These are phyloP conservation scores for Varanus salvator DNA, from an alignment of 2,113 vertebrate genomes.

Conservation along the genomic window DNA sequence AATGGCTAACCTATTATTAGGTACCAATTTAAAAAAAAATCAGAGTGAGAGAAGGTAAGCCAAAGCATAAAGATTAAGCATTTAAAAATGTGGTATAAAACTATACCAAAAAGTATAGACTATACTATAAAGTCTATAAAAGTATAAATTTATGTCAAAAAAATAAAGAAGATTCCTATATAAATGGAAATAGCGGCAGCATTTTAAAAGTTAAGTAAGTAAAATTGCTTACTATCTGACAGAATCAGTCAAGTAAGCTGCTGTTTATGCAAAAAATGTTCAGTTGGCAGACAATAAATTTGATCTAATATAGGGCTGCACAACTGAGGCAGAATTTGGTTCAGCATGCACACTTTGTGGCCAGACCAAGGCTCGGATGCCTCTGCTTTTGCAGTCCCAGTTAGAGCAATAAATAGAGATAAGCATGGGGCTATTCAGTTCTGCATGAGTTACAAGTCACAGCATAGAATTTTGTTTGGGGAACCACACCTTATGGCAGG, in stretches of 20 bases:
- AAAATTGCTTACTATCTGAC: neutral
- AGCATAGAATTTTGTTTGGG: too few relatives aligned
- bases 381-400: neutral
- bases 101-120: neutral
- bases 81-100: neutral
- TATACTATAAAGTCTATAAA: too few relatives aligned
- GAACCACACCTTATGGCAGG: too few relatives aligned
- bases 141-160: too few relatives aligned
- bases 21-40: neutral
- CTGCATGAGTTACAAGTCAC: too few relatives aligned
- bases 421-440: too few relatives aligned
- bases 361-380: too few relatives aligned
- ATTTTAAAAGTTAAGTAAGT: neutral
- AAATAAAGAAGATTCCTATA: neutral
- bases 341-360: neutral
- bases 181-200: neutral
- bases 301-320: neutral
- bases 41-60: neutral
- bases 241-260: neutral
- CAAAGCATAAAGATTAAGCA: neutral
- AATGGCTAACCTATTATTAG: conserved; percentile 29
- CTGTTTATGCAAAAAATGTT: neutral
- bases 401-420: too few relatives aligned
- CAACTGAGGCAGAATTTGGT: neutral
- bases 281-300: neutral